Conservation (phyloP, 2,888 invertebrate species). For the Atethmia centrago region DNA sequence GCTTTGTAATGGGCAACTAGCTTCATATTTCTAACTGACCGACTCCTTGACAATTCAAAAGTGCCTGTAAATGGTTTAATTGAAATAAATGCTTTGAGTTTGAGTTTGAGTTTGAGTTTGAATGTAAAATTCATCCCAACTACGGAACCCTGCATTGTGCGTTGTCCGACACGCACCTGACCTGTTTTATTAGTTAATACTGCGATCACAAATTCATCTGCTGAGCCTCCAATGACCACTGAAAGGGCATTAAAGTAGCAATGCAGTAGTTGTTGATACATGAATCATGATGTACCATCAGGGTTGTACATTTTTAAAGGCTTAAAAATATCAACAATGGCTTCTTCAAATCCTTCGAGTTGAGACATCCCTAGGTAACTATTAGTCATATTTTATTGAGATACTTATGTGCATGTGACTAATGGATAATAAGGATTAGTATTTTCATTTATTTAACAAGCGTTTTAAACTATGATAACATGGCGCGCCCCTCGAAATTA, state of each 20-base stretch:
- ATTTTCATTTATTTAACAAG: conserved; percentile 3
- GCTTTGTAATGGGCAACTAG: too few species aligned
- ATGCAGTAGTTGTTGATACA: background rate
- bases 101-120: too few species aligned
- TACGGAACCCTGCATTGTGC: too few species aligned
- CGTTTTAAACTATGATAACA: too few species aligned
- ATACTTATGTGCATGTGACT: conserved; percentile 4
- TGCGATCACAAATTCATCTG: background rate
- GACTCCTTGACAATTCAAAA: too few species aligned
- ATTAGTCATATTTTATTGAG: conserved; percentile 5
- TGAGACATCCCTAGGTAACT: background rate
- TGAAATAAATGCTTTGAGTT: too few species aligned
- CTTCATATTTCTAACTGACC: too few species aligned
- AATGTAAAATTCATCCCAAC: too few species aligned
- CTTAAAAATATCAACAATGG: background rate
- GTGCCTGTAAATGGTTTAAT: too few species aligned
- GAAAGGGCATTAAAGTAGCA: background rate
- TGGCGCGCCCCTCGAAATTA: too few species aligned
- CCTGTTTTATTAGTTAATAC: too few species aligned
- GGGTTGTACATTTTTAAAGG: background rate
- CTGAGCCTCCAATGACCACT: background rate
- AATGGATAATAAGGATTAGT: conserved; percentile 23
- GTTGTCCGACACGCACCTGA: too few species aligned
- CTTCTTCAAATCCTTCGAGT: background rate
- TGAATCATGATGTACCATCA: background rate